Percentiles rank a stretch among this genome's conserved stretches.
These are phyloP conservation scores for Paramuricea clavata DNA, from an alignment of 92 coral and sea anemone genomes.

Conservation along the genomic window DNA sequence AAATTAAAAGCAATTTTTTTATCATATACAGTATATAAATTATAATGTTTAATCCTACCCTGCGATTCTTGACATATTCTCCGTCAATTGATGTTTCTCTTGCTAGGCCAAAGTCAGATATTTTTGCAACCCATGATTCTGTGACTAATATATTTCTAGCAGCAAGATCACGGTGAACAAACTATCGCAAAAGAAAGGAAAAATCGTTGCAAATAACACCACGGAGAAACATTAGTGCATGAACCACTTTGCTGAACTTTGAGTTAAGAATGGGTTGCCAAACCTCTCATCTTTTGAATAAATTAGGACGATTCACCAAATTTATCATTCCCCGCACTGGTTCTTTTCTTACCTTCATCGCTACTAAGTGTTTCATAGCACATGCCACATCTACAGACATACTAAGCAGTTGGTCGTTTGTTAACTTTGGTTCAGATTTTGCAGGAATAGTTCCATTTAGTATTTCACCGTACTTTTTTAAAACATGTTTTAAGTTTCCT, in stretches of 20 bases:
- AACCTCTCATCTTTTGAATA: too few species aligned
- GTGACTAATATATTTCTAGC: constrained; percentile 82
- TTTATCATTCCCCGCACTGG: too few species aligned
- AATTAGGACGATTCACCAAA: too few species aligned
- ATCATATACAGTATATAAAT: too few species aligned
- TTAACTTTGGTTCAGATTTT: not conserved
- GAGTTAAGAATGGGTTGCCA: too few species aligned
- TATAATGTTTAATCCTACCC: constrained; percentile 57
- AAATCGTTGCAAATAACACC: too few species aligned
- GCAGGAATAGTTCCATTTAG: not conserved
- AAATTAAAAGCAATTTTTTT: too few species aligned
- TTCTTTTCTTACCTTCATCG: constrained; percentile 10
- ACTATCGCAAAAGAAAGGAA: constrained; percentile 47
- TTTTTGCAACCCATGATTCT: constrained; percentile 80
- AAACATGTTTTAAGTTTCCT: constrained; percentile 13
- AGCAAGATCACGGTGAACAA: constrained; percentile 86
- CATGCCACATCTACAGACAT: constrained; percentile 7
- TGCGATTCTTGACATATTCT: constrained; percentile 70
- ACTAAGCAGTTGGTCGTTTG: not conserved
- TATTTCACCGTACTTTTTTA: not conserved
- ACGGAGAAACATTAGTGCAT: too few species aligned
- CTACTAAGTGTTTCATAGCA: constrained; percentile 14
- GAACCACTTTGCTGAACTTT: too few species aligned
- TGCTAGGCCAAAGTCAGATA: constrained; percentile 90
- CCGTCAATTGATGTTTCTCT: constrained; percentile 77